phyloP scores from a whole-genome alignment of 2,797 vertebrate genomes.

The Orestias chungarensis region DNA sequence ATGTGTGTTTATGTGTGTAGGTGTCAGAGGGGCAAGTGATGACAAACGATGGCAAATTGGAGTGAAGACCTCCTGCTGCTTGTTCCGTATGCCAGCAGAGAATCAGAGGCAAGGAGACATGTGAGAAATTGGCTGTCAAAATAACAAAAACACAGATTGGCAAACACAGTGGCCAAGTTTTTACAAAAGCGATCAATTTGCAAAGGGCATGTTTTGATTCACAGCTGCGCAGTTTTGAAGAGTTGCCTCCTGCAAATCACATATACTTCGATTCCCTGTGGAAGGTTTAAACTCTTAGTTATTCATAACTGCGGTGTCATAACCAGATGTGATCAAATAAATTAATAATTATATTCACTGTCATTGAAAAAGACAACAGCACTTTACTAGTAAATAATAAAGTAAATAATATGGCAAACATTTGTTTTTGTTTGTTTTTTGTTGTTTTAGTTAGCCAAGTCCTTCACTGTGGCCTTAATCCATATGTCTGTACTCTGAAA shows the following conservation, averaged over 20 bases:
- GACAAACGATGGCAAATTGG: conserved; percentile 87
- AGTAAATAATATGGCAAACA: conserved; percentile 40
- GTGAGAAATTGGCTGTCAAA: conserved; percentile 70
- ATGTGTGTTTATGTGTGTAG: conserved; percentile 32
- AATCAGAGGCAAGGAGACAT: conserved; percentile 65
- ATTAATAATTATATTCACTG: conserved; percentile 1
- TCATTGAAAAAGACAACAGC: conserved; percentile 28
- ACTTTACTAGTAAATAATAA: conserved; percentile 25
- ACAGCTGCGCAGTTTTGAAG: conserved; percentile 25
- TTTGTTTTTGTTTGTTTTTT: conserved; percentile 23
- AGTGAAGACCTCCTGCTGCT: conserved; percentile 81
- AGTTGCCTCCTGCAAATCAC: conserved; percentile 8
- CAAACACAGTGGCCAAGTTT: conserved; percentile 50
- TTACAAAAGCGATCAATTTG: conserved; percentile 46
- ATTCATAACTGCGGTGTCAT: conserved; percentile 8
- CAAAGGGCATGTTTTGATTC: conserved; percentile 41
- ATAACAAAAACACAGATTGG: conserved; percentile 53
- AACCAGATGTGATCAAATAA: conserved; percentile 27
- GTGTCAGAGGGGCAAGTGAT: conserved; percentile 80
- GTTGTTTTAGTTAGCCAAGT: conserved; percentile 44
- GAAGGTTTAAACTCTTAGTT: conserved; percentile 14
- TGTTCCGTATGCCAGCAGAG: conserved; percentile 74
- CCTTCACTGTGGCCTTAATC: conserved; percentile 58
- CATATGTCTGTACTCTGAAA: conserved; percentile 51
- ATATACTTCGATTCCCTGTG: conserved; percentile 22